Base-by-base conservation (phyloP, 2,113 vertebrate species). In the Upupa epops region DNA sequence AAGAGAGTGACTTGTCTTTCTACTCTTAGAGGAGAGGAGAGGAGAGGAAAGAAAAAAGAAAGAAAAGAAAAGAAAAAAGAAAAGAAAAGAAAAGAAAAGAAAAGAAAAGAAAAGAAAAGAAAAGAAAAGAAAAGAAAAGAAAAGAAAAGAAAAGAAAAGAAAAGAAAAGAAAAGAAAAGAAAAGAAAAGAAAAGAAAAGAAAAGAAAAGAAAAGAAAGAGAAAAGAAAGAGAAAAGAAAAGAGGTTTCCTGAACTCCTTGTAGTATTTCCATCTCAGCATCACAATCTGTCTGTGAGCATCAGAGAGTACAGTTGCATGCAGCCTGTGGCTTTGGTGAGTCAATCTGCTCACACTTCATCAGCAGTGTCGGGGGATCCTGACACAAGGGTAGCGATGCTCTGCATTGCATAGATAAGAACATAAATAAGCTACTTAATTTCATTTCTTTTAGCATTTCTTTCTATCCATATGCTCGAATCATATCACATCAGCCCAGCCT, bases 391-490 rank as follows among this genome's bases (percentile, higher is more conserved):
- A 96, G 93, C 5, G 14, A 83, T 58, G n/a, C 34, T 91, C 58
- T 87, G 71, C 51, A 42, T 49, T 76, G 68, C 48, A 34, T 81
- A 88, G 80, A 92, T 37, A 18, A 87, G 87, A 77, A 93, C 88
- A 92, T 92, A 89, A 96, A 91, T 86, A 93, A 96, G 70, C 86
- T 93, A 90, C 83, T 75, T 95, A 96, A 95, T 92, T 96, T 64
- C 42, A 91, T 77, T 87, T 95, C 61, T 94, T 93, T 88, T 89
- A 95, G 54, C 32, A 88, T 86, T 81, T 85, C 42, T 90, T 93
- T 80, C n/a, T 73, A 94, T 63, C 82, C 86, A 60, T 66, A 49
- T 92, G 87, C 51, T 96, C 1, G 1, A 86, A 74, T 96, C 86
- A 64, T 25, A 92, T 80, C 88, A 84, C 63, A 89, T 55, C 32